Evolutionary conservation across 2,113 vertebrate genomes (phyloP).

Genomic region (Caloenas nicobarica): DNA sequence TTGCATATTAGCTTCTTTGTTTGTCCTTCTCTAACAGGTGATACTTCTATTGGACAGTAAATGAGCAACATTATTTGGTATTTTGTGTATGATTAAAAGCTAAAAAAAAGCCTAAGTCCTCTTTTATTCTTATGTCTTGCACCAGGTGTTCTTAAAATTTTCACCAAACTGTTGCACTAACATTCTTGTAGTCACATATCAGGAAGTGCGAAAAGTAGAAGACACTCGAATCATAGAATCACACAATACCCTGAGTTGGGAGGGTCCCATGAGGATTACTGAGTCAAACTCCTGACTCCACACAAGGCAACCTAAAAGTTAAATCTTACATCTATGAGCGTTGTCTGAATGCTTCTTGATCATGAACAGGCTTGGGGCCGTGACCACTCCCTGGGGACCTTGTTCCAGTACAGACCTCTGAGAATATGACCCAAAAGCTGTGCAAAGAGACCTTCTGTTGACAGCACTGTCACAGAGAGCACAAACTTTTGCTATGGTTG

Average conservation of each 20-base stretch:
- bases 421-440: background rate
- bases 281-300: background rate
- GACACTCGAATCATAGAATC: background rate
- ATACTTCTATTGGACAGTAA: background rate
- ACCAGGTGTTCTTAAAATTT: background rate
- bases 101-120: background rate
- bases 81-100: background rate
- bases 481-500: background rate
- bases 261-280: background rate
- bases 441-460: background rate
- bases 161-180: background rate
- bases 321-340: background rate
- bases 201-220: background rate
- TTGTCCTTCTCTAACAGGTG: background rate
- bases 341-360: background rate
- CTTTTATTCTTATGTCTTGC: background rate
- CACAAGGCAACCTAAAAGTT: background rate
- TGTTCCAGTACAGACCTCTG: background rate
- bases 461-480: background rate
- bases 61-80: background rate
- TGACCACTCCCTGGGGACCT: background rate
- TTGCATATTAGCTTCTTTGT: background rate
- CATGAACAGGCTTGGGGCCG: background rate
- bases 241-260: background rate
- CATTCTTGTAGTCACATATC: background rate